Base-by-base conservation (phyloP, 1,140 invertebrate species). In the Antheraea pernyi region DNA sequence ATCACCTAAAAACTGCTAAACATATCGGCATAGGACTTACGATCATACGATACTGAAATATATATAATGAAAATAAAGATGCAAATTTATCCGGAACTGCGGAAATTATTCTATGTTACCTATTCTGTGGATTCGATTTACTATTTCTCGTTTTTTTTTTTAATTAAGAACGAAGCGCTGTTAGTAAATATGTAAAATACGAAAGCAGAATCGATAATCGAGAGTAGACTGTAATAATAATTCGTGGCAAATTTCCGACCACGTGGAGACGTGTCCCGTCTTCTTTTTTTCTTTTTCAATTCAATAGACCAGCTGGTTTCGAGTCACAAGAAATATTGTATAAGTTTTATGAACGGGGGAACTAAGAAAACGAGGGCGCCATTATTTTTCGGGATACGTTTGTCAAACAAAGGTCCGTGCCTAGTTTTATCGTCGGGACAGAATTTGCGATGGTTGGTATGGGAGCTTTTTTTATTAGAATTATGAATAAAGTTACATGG, bases 291-390 rank as follows among this genome's bases (percentile, higher is more conserved):
- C n/a, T 76, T 76, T 60, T 68, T 71, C 78, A 73, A 75, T 76
- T 87, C 72, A 85, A 89, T 87, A 86, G 82, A 83, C 85, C 86
- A 88, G 86, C 82, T 88, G 87, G 84, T 85, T 86, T 76, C 22
- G 76, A 76, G 76, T 75, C 76, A 77, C 71, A 82, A 79, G 75
- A 81, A 81, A 87, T 77, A 80, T 80, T 80, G 76, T 80, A 80
- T 80, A 78, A 73, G 80, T 67, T 83, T 82, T 80, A 71, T 37
- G 73, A 79, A 11, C 5, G 19, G 77, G 76, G 79, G 77, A 71
- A 63, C 72, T 67, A 84, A 86, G 79, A 80, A 78, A 80, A 84
- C 74, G 78, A 82, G 81, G 81, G 80, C 75, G 69, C 74, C 48
- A 79, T 80, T 80, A 72, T 78, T 80, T 81, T 75, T 80, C 75